A percentile compares a stretch with the other conserved stretches of the same genome.
phyloP scores from a whole-genome alignment of 1,140 invertebrate genomes.

The Fopius arisanus region DNA sequence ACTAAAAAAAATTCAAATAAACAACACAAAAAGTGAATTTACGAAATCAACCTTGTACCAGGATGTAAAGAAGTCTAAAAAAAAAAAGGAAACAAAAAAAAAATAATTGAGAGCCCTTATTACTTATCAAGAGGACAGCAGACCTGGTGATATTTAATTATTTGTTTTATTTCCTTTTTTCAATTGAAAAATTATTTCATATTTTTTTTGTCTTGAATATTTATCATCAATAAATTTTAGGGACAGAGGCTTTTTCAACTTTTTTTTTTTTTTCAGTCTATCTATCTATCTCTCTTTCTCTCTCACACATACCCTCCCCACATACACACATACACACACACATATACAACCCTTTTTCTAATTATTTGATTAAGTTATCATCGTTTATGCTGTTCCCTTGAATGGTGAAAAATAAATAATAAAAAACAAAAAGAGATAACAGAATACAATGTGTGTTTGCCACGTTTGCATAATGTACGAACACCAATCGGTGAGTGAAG shows the following conservation, averaged over 20 bases:
- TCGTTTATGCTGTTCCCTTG: slow-evolving; percentile 12
- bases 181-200: neutral
- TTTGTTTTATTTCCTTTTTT: neutral
- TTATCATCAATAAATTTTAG: slow-evolving; percentile 10
- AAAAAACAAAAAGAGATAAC: neutral
- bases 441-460: slow-evolving; percentile 18
- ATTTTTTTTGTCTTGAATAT: neutral
- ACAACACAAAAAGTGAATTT: slow-evolving; percentile 52
- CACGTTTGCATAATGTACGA: slow-evolving; percentile 8
- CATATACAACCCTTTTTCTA: neutral
- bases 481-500: slow-evolving; percentile 20
- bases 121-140: slow-evolving; percentile 23
- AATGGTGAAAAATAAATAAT: neutral
- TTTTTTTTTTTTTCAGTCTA: neutral
- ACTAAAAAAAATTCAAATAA: slow-evolving; percentile 49
- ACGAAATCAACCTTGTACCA: slow-evolving; percentile 58
- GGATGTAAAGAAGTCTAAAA: slow-evolving; percentile 62
- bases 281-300: slow-evolving; percentile 11
- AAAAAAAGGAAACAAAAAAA: slow-evolving; percentile 27
- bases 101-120: slow-evolving; percentile 22
- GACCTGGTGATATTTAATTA: slow-evolving; percentile 3
- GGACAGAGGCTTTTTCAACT: slow-evolving; percentile 7
- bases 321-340: slow-evolving; percentile 14
- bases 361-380: neutral
- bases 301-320: slow-evolving; percentile 8